Base-by-base conservation (phyloP, 1,140 invertebrate species). In the Aphelinus certus region DNA sequence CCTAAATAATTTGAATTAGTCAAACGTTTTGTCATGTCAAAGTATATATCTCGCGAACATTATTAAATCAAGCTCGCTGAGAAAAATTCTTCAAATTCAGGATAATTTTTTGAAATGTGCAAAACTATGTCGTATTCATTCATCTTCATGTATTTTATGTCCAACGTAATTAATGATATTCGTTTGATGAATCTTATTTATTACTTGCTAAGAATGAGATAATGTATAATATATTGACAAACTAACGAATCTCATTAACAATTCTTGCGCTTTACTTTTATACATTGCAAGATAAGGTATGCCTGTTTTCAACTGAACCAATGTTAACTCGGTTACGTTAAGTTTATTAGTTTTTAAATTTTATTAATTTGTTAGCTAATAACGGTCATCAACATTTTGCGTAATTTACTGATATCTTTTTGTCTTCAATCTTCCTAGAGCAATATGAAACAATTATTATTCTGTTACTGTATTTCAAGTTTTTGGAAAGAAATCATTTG, bases 321-420 rank as follows among this genome's bases (percentile, higher is more conserved):
- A 53, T 51, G 57, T 74, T 68, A 62, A 63, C 51, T 63, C 62
- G 43, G 55, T 75, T 65, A 51, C 46, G 68, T 75, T 75, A 66
- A 75, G 73, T 70, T 70, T 70, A 57, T 71, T 75, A 70, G 73
- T 65, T 60, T 65, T 71, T 75, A 75, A 62, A 75, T 66, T 75
- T 71, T 75, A 71, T 75, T 70, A 63, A 75, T 75, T 69, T 70
- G 51, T 70, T 75, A 71, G 62, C 47, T 75, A 75, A 69, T 75
- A 75, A 75, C 64, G 58, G 10, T 69, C 73, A 62, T 46, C 58
- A 53, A 55, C 42, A n/a, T 58, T 58, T 63, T 9, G 7, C 65
- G 48, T 67, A 42, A 61, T 69, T 71, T 72, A 72, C 71, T 7
- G 63, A 67, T 55, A 67, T 55, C 49, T 67, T 10, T 66, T 68